These are phyloP conservation scores for Asbolus verrucosus DNA, from an alignment of 1,140 invertebrate species.

Conservation along the genomic window DNA sequence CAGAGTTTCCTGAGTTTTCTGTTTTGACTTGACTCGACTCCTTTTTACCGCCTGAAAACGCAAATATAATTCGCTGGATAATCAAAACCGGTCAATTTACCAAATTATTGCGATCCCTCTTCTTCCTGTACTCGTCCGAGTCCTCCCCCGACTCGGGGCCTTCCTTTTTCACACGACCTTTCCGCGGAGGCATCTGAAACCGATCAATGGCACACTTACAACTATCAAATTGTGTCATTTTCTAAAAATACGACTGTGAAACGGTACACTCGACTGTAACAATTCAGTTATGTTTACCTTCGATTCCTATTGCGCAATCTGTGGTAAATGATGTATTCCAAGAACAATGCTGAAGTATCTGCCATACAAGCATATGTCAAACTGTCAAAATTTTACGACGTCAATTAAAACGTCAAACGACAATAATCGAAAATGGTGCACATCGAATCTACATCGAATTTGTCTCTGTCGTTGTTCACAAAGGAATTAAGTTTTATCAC, in stretches of 20 bases:
- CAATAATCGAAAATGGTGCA: no score
- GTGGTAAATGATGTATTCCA: not conserved
- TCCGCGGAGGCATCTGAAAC: slow-evolving; percentile 60
- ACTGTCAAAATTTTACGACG: not conserved
- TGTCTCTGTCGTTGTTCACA: no score
- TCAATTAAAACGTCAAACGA: slow-evolving; percentile 25
- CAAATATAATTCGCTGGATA: slow-evolving; percentile 35
- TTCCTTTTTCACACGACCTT: slow-evolving; percentile 58
- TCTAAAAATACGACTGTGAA: not conserved
- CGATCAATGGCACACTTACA: slow-evolving; percentile 8
- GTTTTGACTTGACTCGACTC: slow-evolving; percentile 87
- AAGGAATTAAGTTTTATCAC: no score
- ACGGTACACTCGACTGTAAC: not conserved
- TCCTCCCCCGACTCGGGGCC: slow-evolving; percentile 71
- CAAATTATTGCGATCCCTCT: slow-evolving; percentile 87
- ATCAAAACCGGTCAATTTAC: no score
- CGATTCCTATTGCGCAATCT: slow-evolving; percentile 13
- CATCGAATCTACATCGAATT: not conserved
- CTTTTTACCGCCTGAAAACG: slow-evolving; percentile 84
- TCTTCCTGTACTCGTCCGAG: slow-evolving; percentile 82
- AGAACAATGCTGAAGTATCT: not conserved
- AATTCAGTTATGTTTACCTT: not conserved
- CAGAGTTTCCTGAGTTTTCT: slow-evolving; percentile 84
- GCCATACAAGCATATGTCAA: not conserved
- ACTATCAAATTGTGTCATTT: slow-evolving; percentile 12